These are phyloP conservation scores for Tipula helvola DNA, from an alignment of 2,888 invertebrate species.

Conservation along the genomic window DNA sequence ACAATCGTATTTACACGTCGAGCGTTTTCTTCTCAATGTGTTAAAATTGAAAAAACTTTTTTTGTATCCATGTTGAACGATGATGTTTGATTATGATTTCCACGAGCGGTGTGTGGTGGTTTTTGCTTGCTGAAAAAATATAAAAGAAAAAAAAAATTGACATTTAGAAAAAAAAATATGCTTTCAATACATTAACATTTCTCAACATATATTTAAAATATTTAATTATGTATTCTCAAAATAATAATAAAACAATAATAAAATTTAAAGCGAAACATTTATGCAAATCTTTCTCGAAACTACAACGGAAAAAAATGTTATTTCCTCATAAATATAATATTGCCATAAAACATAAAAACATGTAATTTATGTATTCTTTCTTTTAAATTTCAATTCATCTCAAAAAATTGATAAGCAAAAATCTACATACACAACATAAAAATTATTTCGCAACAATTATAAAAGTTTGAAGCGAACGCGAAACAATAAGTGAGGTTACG, in stretches of 20 bases:
- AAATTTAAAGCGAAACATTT: background rate
- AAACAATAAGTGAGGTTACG: background rate
- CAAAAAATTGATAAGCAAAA: background rate
- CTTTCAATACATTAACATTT: background rate
- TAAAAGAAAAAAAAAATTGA: background rate
- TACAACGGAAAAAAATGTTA: background rate
- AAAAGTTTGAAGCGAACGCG: background rate
- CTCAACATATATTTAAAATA: background rate
- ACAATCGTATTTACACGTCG: background rate
- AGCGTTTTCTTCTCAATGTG: background rate
- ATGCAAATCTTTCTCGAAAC: background rate
- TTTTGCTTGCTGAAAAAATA: background rate
- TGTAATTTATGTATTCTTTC: background rate
- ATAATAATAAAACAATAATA: background rate
- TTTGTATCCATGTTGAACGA: background rate
- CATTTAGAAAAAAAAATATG: background rate
- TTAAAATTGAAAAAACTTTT: background rate
- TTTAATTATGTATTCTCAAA: background rate
- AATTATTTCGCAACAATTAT: background rate
- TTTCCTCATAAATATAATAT: background rate
- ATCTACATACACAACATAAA: background rate
- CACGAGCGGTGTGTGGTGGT: background rate
- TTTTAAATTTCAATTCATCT: background rate
- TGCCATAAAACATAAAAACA: background rate
- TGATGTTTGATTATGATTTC: background rate